Evolutionary conservation across 2,113 vertebrate genomes (phyloP), one percentile per base, ranked within the genome.

Genomic region (Hippocampus comes): DNA sequence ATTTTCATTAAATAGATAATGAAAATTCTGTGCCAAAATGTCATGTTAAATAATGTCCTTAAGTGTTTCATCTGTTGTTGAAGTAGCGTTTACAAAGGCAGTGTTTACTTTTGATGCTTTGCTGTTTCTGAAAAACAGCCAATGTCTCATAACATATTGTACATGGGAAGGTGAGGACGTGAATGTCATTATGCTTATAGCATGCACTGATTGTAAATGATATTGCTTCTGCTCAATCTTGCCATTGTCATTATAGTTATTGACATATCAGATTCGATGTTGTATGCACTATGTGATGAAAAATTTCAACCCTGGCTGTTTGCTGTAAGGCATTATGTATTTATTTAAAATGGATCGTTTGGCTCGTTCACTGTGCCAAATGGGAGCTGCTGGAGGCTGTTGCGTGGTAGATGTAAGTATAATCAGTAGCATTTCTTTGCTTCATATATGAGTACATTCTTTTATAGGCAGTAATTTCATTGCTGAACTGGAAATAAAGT

Each of bases 201-300:
- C 91, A 93, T 92, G 90, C 89, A 88, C 91, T 88, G 91, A 93
- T 92, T 93, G 92, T 93, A 93, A 88, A 93, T 92, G 91, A 90
- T 91, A 91, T 90, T 89, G 91, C 92, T 92, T 92, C 87, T 89
- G 90, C 91, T 89, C 77, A 89, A 89, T 84, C 87, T 84, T 76
- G 68, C 82, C 84, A 89, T 90, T 83, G 78, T 83, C 85, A 90
- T 89, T 87, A 88, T 89, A 85, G 85, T 91, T 91, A 91, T 71
- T 83, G 87, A 88, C 84, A 82, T 93, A 89, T 93, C 89, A 87
- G 81, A 87, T 87, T 92, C 89, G 92, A 90, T 93, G 92, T 93
- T 93, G 91, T 93, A 92, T 92, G 90, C 92, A 92, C 88, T 92
- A 85, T 87, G 89, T 91, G 82, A 92, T 88, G 83, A 89, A 88